Percentiles rank a stretch among this genome's conserved stretches.
phyloP scores from a whole-genome alignment of 2,113 vertebrate genomes.

The Phylloscopus trochilus region DNA sequence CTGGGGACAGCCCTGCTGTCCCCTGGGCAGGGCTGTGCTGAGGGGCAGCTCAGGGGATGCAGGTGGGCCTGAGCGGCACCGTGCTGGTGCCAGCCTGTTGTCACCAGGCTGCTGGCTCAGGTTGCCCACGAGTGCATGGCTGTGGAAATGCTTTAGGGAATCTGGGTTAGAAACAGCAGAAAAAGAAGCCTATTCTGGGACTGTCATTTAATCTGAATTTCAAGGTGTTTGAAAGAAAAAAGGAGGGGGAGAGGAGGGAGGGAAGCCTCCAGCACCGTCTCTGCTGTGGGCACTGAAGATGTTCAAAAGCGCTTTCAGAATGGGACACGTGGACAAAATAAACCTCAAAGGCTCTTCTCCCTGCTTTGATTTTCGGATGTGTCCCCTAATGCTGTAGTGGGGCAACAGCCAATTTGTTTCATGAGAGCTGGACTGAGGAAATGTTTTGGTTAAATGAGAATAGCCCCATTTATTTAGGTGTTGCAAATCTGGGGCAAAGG shows the following conservation, averaged over 20 bases:
- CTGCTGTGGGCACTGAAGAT: background rate
- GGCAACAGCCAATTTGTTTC: background rate
- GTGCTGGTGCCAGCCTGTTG: background rate
- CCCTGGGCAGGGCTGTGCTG: background rate
- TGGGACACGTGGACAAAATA: background rate
- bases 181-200: background rate
- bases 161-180: background rate
- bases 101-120: background rate
- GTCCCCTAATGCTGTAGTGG: background rate
- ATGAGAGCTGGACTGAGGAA: background rate
- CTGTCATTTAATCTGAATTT: background rate
- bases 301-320: background rate
- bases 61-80: background rate
- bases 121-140: fast-evolving
- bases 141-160: background rate
- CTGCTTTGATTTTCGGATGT: background rate
- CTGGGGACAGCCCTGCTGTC: background rate
- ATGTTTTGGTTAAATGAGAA: background rate
- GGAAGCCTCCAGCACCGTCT: background rate
- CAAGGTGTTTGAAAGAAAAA: background rate
- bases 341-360: background rate
- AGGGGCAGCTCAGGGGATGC: background rate
- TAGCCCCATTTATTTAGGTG: background rate
- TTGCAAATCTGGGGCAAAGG: constrained; percentile 3
- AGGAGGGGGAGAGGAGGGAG: background rate